Base-by-base conservation (phyloP, 2,797 vertebrate species). In the Chaunax sp. region DNA sequence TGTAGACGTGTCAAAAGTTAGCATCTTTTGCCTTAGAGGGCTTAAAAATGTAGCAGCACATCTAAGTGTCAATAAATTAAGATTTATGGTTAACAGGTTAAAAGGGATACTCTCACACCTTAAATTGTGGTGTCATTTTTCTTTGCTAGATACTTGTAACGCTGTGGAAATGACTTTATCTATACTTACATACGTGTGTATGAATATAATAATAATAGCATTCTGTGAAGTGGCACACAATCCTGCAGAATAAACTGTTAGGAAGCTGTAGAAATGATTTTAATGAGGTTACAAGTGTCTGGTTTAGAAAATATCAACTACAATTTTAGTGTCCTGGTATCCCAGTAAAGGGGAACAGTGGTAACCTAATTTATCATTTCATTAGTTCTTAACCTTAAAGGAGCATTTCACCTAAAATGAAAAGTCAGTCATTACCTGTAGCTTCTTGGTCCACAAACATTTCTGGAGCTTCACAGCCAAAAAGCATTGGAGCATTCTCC, bases 81-180 rank as follows among this genome's bases (percentile, higher is more conserved):
- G 65, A 84, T 77, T 30, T 54, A 72, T 22, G 30, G 28, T 50
- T 37, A n/a, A 18, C 1, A 59, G 59, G 66, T 76, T 69, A 69
- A 55, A 64, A 67, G 43, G 54, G 46, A 55, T 15, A 20, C 40
- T 63, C 28, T 50, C 23, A 60, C 44, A 59, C 45, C 16, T 69
- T 38, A 15, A 53, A 54, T 53, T 60, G 20, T 19, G 52, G 25
- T 7, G 0, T 25, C 26, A n/a, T 63, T 68, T 70, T 53, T 60
- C 63, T 61, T 46, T 50, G 15, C 45, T 22, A 2, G 19, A 49
- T 5, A 25, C 22, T 46, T 37, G 38, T 35, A 20, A 58, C 20
- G 16, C 13, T 7, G 46, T 58, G 51, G 46, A 23, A 25, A 51
- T 26, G 25, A 53, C 18, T 37, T 46, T 15, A 10, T 38, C 22